These are phyloP conservation scores for Pterobdella sp. DNA, from an alignment of 2,888 invertebrate species.

Conservation along the genomic window DNA sequence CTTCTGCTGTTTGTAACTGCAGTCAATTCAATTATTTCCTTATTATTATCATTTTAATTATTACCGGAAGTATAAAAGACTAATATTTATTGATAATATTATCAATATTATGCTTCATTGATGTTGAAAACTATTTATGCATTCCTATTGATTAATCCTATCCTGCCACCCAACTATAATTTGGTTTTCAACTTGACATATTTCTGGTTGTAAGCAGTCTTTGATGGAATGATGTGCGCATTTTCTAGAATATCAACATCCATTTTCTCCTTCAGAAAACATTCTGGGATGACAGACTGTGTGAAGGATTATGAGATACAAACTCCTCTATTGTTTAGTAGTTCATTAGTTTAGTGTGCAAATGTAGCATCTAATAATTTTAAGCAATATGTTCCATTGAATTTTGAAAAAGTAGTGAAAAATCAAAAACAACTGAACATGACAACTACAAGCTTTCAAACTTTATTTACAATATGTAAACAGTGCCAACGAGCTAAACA, in stretches of 20 bases:
- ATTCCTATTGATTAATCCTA: no score
- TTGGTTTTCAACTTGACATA: slow-evolving; percentile 97
- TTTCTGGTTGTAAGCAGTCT: slow-evolving; percentile 57
- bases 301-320: no score
- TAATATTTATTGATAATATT: no score
- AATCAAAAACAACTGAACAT: background rate
- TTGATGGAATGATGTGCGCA: slow-evolving; percentile 78
- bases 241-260: slow-evolving; percentile 89
- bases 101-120: no score
- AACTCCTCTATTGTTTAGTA: no score
- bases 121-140: no score
- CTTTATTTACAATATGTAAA: background rate
- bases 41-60: no score
- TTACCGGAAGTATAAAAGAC: no score
- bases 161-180: slow-evolving; percentile 93
- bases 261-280: slow-evolving; percentile 78
- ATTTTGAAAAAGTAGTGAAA: background rate
- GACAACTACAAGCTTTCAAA: background rate
- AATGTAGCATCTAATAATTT: no score
- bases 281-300: slow-evolving; percentile 59
- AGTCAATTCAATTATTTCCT: no score
- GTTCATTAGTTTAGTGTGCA: no score
- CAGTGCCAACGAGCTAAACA: background rate
- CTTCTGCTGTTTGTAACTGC: slow-evolving; percentile 98
- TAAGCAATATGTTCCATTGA: no score